Conservation (phyloP, 2,888 invertebrate species). For the Hydroisotoma schaefferi region DNA sequence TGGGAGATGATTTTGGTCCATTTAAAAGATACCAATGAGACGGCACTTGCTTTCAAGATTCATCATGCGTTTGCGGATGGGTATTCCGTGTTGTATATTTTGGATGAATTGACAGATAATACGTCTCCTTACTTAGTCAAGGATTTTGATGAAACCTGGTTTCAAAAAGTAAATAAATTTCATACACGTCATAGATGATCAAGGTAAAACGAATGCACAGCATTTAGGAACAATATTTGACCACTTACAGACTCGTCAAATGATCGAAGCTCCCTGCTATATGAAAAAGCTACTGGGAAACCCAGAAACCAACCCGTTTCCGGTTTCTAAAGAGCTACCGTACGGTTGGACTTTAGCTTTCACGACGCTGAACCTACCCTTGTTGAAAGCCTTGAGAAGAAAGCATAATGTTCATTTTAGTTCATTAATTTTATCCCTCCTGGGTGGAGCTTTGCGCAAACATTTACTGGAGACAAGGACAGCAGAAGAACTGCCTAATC, state of each 20-base stretch:
- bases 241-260: slow-evolving; percentile 14
- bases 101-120: slow-evolving; percentile 15
- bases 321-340: neutral
- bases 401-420: slow-evolving; percentile 16
- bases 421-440: slow-evolving; percentile 12
- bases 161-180: neutral
- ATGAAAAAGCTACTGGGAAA: slow-evolving; percentile 10
- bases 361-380: slow-evolving; percentile 11
- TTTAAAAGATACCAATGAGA: neutral
- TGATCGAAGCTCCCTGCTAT: slow-evolving; percentile 20
- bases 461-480: slow-evolving; percentile 13
- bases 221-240: neutral
- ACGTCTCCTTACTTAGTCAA: slow-evolving; percentile 27
- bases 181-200: neutral
- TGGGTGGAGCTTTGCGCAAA: slow-evolving; percentile 14
- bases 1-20: slow-evolving; percentile 19
- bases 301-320: slow-evolving; percentile 9
- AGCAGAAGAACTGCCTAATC: neutral
- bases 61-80: slow-evolving; percentile 28
- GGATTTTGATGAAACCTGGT: slow-evolving; percentile 8
- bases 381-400: slow-evolving; percentile 15
- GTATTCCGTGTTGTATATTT: slow-evolving; percentile 21
- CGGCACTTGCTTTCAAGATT: slow-evolving; percentile 22
- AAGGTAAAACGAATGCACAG: neutral
- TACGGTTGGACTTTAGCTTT: slow-evolving; percentile 12